Base-by-base conservation (phyloP, 2,888 invertebrate species). In the Apotomis betuletana region DNA sequence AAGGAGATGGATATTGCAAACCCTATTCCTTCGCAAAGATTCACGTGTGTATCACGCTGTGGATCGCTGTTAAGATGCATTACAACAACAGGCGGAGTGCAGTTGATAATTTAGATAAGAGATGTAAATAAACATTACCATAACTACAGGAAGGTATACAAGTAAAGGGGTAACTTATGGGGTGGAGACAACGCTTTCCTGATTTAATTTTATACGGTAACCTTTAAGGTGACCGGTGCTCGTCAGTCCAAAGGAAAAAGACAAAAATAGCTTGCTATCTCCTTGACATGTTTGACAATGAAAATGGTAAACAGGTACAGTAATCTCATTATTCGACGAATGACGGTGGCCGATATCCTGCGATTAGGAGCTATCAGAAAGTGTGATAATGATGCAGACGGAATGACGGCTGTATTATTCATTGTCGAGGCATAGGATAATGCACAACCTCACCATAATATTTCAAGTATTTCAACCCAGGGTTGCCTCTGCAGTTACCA, bases 211-310 rank as follows among this genome's bases (percentile, higher is more conserved):
- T 27, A 27, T 2, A 2, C 27, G 27, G 27, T 27, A 2, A 0
- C 27, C 1, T 27, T 27, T 27, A 27, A 27, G 27, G 2, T 27
- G 27, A 27, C 27, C 27, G 27, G 27, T 27, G 55, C 57, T 27
- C 27, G 27, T 54, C 10, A 36, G 57, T 27, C 27, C 36, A n/a
- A 58, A 49, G 51, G 36, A 36, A 27, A 27, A 49, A 12, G 9
- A 5, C 51, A 13, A 13, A 64, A 64, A 54, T 63, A 63, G 52
- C 52, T 54, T 54, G 63, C 63, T 63, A 54, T 64, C 54, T 15
- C 6, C 27, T 44, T 27, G 54, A 64, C 55, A 55, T 13, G 44
- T n/a, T 55, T 64, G 10, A 27, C 64, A 64, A 55, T 55, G 64
- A 55, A 54, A 55, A 27, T 55, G 44, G 41, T 27, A 44, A 15